These are phyloP conservation scores for Drosophila flavopinicola DNA, from an alignment of 2,888 invertebrate genomes.

Conservation along the genomic window DNA sequence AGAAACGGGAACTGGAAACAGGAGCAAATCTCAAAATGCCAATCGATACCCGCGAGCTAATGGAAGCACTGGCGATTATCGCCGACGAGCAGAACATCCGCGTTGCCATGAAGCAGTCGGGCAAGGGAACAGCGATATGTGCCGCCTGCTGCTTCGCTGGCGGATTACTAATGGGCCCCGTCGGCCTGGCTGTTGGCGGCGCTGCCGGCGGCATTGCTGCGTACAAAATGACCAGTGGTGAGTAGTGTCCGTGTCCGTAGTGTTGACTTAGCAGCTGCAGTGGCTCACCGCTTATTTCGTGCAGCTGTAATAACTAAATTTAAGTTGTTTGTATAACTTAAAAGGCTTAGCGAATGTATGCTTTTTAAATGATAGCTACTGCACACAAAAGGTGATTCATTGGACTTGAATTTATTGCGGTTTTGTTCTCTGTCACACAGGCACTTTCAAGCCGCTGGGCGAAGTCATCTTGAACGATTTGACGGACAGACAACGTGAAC, in stretches of 20 bases:
- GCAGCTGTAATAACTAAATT: too few relatives aligned
- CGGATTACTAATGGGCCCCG: conserved; percentile 81
- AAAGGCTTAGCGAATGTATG: too few relatives aligned
- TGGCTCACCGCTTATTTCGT: too few relatives aligned
- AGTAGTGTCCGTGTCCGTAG: conserved; percentile 10
- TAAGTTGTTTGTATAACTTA: too few relatives aligned
- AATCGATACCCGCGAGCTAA: conserved; percentile 80
- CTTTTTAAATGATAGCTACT: too few relatives aligned
- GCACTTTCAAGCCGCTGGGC: conserved; percentile 81
- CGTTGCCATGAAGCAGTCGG: conserved; percentile 79
- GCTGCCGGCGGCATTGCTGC: conserved; percentile 82
- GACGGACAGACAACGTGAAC: conserved; percentile 76
- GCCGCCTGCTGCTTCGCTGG: conserved; percentile 81
- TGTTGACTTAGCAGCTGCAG: too few relatives aligned
- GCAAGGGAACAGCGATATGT: conserved; percentile 81
- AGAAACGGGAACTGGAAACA: too few relatives aligned
- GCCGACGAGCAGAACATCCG: conserved; percentile 82
- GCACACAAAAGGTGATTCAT: too few relatives aligned
- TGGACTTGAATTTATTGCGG: neutral
- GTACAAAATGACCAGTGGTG: conserved; percentile 80
- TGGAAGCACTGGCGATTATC: conserved; percentile 81
- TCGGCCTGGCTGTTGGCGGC: conserved; percentile 82
- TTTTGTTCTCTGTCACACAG: conserved; percentile 59
- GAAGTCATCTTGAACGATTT: conserved; percentile 83
- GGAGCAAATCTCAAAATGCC: conserved; percentile 73